Conservation (phyloP, 2,113 vertebrate genomes). For the Meleagris gallopavo region DNA sequence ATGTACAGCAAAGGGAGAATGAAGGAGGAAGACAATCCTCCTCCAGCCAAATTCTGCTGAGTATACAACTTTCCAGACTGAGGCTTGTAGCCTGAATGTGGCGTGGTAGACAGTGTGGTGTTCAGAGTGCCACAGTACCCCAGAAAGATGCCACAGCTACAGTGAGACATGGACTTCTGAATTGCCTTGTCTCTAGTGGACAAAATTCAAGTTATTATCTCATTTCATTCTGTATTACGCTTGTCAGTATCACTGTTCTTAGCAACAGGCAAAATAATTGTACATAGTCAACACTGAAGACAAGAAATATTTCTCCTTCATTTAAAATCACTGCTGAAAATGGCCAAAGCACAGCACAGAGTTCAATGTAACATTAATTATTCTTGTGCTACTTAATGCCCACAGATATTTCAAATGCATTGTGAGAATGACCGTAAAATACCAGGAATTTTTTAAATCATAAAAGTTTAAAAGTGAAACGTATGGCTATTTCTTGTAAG, state of each 20-base stretch:
- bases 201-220: neutral
- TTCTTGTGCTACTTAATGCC: constrained; percentile 7
- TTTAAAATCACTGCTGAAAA: neutral
- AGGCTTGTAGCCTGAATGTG: neutral
- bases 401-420: constrained; percentile 54
- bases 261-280: neutral
- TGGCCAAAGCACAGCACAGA: neutral
- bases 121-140: neutral
- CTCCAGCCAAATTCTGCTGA: neutral
- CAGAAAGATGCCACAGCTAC: neutral
- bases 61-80: neutral
- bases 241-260: neutral
- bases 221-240: neutral
- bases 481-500: constrained; percentile 67
- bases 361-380: constrained; percentile 20
- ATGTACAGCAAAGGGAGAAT: neutral
- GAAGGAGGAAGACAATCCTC: neutral
- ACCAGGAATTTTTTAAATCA: constrained; percentile 54
- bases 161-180: neutral
- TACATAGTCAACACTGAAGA: neutral
- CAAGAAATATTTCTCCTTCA: neutral
- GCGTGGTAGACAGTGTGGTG: too few relatives aligned
- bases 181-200: neutral
- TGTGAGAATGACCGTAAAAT: constrained; percentile 24
- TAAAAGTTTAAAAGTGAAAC: constrained; percentile 64